These are phyloP conservation scores for Proterorhinus semilunaris DNA, from an alignment of 2,113 vertebrate genomes.

Conservation along the genomic window DNA sequence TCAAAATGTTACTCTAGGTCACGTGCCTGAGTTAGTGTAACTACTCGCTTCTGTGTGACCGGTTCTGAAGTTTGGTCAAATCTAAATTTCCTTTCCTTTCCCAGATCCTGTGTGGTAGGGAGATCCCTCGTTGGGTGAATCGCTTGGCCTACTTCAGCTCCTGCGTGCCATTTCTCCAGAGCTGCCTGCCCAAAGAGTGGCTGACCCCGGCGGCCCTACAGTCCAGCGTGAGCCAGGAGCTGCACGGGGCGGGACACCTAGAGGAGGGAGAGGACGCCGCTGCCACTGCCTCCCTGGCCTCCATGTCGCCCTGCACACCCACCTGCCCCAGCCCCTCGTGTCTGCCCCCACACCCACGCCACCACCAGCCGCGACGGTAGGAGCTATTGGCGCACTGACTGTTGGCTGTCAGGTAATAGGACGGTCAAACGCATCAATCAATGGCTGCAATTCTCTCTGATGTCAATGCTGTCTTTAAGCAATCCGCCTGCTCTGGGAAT, in stretches of 20 bases:
- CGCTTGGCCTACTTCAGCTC: slow-evolving; percentile 99
- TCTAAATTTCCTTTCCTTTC: background rate
- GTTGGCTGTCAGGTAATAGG: slow-evolving; percentile 10
- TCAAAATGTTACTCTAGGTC: too few relatives aligned
- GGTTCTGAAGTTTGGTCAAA: too few relatives aligned
- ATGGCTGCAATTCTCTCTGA: slow-evolving; percentile 16
- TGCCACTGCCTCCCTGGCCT: slow-evolving; percentile 78
- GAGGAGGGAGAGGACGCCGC: slow-evolving; percentile 93
- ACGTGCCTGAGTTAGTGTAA: too few relatives aligned
- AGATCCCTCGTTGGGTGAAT: slow-evolving; percentile 98
- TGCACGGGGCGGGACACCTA: slow-evolving; percentile 83
- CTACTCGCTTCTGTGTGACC: too few relatives aligned
- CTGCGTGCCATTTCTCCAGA: slow-evolving; percentile 98
- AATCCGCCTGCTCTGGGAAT: slow-evolving; percentile 21
- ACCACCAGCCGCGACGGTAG: slow-evolving; percentile 90
- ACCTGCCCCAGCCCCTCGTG: slow-evolving; percentile 64
- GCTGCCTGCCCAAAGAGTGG: slow-evolving; percentile 98
- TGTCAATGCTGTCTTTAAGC: slow-evolving; percentile 12
- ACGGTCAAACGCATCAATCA: background rate
- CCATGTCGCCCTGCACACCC: slow-evolving; percentile 61
- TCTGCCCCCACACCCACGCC: slow-evolving; percentile 81
- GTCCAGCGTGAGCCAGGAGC: slow-evolving; percentile 97
- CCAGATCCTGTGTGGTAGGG: slow-evolving; percentile 95
- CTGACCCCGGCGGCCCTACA: slow-evolving; percentile 95
- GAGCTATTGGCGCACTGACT: background rate